These are phyloP conservation scores for Ailurus styani DNA, from an alignment of 2,113 vertebrate species.

Conservation along the genomic window DNA sequence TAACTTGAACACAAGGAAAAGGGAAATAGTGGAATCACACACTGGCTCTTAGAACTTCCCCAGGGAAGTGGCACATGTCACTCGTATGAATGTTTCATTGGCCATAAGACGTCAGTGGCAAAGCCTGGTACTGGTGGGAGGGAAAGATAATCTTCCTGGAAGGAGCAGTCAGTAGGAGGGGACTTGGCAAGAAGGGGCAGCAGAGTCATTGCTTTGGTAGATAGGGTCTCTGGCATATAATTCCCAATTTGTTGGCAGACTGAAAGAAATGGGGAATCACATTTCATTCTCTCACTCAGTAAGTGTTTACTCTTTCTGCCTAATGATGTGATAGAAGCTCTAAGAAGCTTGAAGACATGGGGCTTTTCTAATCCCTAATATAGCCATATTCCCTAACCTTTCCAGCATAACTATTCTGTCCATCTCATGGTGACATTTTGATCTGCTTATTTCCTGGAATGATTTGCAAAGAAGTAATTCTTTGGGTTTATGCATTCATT, in stretches of 20 bases:
- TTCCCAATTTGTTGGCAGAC: not conserved
- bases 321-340: not conserved
- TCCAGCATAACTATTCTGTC: not conserved
- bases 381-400: not conserved
- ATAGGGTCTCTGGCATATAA: not conserved
- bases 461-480: not conserved
- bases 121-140: not conserved
- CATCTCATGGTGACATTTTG: not conserved
- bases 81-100: not conserved
- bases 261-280: not conserved
- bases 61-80: not conserved
- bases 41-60: not conserved
- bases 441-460: not conserved
- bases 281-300: not conserved
- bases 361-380: not conserved
- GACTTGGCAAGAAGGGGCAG: not conserved
- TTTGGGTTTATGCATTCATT: not conserved
- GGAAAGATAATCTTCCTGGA: not conserved
- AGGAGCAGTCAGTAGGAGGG: not conserved
- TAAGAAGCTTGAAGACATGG: not conserved
- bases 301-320: not conserved
- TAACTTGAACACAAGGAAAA: not conserved
- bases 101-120: rapidly evolving
- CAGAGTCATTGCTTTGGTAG: not conserved
- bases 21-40: not conserved